Evolutionary conservation across 2,113 vertebrate species (phyloP), one percentile per base, ranked within the genome.

Genomic region (Neotragus moschatus): DNA sequence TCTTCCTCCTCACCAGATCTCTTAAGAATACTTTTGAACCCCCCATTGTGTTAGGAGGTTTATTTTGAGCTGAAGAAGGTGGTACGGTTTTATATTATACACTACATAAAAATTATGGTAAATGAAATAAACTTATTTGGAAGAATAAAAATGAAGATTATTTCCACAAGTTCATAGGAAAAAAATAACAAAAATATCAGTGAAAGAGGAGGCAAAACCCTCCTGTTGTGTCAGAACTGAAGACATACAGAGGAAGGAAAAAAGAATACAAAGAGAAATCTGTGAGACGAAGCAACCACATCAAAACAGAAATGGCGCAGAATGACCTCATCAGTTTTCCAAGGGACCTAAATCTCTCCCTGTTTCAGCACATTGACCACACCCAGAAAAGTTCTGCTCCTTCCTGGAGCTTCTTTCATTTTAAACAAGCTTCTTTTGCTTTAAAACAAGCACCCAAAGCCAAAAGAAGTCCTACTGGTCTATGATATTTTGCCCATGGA

Each of bases 231-330:
- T 49, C 43, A 47, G 84, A 17, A 17, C 4, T 36, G n/a, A 45
- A 95, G 47, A 82, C 26, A 61, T 81, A 30, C 5, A 6, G 79
- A 89, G n/a, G n/a, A 92, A 58, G 33, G 17, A 61, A 84, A 19
- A 79, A 56, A 45, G 15, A 25, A 49, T 9, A 60, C 17, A 15
- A 81, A 51, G 79, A 63, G 13, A 88, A 82, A 63, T 2, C 15
- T 84, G 11, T 70, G 73, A 30, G 66, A 6, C 81, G 70, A 96
- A 94, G 49, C 9, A 66, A 92, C 28, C 45, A 36, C 39, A 79
- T 45, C 61, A 88, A 94, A 73, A 53, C 0, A 90, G 87, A 49
- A 81, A 60, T 16, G 30, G 25, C 33, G 73, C 17, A 73, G 39
- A 87, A 80, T 12, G 25, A 63, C 33, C 58, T 61, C 81, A 47